A percentile compares a stretch with the other conserved stretches of the same genome.
These are phyloP conservation scores for Mycalesis mineus DNA, from an alignment of 2,888 invertebrate species.

Conservation along the genomic window DNA sequence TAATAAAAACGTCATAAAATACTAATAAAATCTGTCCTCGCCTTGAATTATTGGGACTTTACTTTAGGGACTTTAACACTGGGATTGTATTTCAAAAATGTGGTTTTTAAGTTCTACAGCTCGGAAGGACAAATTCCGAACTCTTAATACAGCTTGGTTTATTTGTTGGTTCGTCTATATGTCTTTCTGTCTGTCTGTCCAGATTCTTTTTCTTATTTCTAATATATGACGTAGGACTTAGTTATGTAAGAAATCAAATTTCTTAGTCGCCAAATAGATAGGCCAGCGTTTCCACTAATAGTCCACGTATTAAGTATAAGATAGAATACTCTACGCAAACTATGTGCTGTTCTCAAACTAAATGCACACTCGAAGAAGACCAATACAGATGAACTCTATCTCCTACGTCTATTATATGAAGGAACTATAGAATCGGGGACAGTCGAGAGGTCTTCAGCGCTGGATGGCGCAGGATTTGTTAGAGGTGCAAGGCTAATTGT, in stretches of 20 bases:
- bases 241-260: no score
- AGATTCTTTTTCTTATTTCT: no score
- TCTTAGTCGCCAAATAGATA: no score
- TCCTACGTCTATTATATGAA: conserved; percentile 20
- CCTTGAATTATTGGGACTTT: conserved; percentile 1
- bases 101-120: no score
- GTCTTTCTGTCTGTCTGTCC: no score
- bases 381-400: conserved; percentile 36
- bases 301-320: no score
- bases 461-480: conserved; percentile 39
- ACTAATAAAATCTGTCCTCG: conserved; percentile 10
- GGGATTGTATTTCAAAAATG: no score
- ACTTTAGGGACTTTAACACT: background rate
- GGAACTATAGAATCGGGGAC: conserved; percentile 7
- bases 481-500: conserved; percentile 63
- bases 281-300: no score
- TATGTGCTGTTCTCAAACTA: conserved; percentile 51
- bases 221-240: no score
- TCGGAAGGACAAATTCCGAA: no score
- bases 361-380: conserved; percentile 50
- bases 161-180: no score
- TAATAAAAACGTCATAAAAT: conserved; percentile 12
- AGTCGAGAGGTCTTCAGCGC: conserved; percentile 20
- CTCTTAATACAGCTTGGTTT: no score
- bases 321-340: conserved; percentile 24